Evolutionary conservation across 2,113 vertebrate species (phyloP), one percentile per base, ranked within the genome.

Genomic region (Dasyurus viverrinus): DNA sequence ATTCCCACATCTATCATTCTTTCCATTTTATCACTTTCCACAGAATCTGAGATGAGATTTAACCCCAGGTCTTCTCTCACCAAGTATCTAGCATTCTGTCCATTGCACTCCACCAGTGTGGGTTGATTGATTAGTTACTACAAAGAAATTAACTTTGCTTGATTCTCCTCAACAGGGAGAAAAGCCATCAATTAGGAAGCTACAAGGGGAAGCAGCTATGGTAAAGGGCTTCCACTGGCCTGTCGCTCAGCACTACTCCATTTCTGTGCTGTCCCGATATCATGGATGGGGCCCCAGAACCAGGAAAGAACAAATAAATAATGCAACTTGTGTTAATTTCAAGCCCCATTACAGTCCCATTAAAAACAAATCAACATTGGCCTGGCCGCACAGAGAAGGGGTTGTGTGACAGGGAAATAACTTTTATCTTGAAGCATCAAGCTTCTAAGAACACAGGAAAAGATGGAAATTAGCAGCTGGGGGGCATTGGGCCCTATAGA

Each of bases 241-340:
- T 42, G n/a, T 42, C 42, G 22, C 6, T 42, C n/a, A 42, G 68
- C 68, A 84, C n/a, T 42, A 84, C 7, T 42, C n/a, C 1, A 25
- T 16, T n/a, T 68, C 50, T 0, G 2, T 10, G 9, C 2, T 2
- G 14, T 55, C 54, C 54, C 11, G 68, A 92, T 22, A 1, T 53
- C 2, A 0, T 0, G 52, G 10, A 48, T 0, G 0, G 50, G 4
- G 23, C 47, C 89, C 4, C 0, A 22, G 22, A 16, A 26, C 42
- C 23, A 0, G 23, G 23, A 24, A 50, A 90, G n/a, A 8, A 55
- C n/a, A 50, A 47, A n/a, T 92, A 47, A 68, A 47, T 30, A 57
- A 42, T 7, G 2, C 23, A 76, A 23, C 6, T 3, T 48, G 68
- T 47, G 68, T 36, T 89, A 90, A 25, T 52, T 60, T 93, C 94